Conservation (phyloP, 2,888 invertebrate species). For the Nemurella pictetii region DNA sequence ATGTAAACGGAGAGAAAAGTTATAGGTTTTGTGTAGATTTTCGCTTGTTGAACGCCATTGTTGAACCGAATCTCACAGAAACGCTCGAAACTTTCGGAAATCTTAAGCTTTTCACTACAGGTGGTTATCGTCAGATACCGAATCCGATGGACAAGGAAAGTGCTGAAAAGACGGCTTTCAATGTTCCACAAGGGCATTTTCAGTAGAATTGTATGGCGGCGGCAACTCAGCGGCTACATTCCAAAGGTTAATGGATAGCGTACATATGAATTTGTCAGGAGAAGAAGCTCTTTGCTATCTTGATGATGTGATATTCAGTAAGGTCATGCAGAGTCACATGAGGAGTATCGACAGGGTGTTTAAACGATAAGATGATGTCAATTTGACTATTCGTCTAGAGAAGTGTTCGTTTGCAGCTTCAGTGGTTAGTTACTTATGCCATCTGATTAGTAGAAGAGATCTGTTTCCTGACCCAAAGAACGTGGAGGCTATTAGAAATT, state of each 20-base stretch:
- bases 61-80: background rate
- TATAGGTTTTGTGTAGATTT: conserved; percentile 19
- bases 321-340: background rate
- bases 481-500: conserved; percentile 7
- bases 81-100: too few species aligned
- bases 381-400: background rate
- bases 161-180: too few species aligned
- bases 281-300: too few species aligned
- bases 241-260: too few species aligned
- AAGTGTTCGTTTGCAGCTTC: background rate
- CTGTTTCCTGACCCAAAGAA: conserved; percentile 6
- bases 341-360: background rate
- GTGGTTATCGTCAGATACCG: too few species aligned
- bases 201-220: too few species aligned
- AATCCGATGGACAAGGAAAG: too few species aligned
- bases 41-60: background rate
- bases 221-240: too few species aligned
- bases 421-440: background rate
- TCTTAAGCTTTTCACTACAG: too few species aligned
- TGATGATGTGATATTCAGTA: background rate
- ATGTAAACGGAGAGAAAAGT: background rate
- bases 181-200: too few species aligned
- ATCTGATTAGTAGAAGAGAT: background rate
- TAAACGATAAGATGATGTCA: conserved; percentile 3
- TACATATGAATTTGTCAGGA: too few species aligned